Percentiles rank a stretch among this genome's conserved stretches.
These are phyloP conservation scores for Naso thynnoides DNA, from an alignment of 2,797 vertebrate species.

Conservation along the genomic window DNA sequence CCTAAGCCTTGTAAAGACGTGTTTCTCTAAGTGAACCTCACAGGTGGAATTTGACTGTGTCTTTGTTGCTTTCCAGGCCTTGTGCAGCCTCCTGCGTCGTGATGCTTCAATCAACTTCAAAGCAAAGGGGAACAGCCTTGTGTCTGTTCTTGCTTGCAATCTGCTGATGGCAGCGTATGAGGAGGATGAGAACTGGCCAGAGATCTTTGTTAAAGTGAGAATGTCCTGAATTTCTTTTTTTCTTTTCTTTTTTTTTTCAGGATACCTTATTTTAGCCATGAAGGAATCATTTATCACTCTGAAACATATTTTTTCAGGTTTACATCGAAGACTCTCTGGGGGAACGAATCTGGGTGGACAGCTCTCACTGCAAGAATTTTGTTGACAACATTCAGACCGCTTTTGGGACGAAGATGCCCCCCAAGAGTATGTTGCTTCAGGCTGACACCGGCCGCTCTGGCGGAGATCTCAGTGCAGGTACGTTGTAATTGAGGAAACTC, in stretches of 20 bases:
- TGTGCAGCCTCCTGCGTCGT: constrained; percentile 95
- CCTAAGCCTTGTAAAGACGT: background rate
- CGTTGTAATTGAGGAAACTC: background rate
- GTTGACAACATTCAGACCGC: constrained; percentile 99
- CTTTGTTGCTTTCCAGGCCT: constrained; percentile 81
- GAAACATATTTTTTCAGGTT: constrained; percentile 83
- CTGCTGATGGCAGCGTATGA: constrained; percentile 98
- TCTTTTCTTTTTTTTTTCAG: background rate
- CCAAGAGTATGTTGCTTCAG: constrained; percentile 95
- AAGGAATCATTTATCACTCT: background rate
- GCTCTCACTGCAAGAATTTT: constrained; percentile 95
- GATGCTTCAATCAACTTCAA: constrained; percentile 98
- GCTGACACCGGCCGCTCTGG: constrained; percentile 89
- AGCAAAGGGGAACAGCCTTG: constrained; percentile 97
- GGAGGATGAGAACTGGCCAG: constrained; percentile 99
- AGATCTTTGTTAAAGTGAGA: constrained; percentile 96
- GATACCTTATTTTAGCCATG: background rate
- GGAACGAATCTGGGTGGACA: constrained; percentile 99
- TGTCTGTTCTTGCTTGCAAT: constrained; percentile 96
- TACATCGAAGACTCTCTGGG: constrained; percentile 98
- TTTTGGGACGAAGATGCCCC: constrained; percentile 96
- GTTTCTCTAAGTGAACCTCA: background rate
- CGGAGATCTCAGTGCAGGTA: constrained; percentile 97
- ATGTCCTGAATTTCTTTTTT: background rate
- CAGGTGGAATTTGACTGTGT: background rate